Base-by-base conservation (phyloP, 1,140 invertebrate genomes). In the Hermatobates lingyangjiaoensis region DNA sequence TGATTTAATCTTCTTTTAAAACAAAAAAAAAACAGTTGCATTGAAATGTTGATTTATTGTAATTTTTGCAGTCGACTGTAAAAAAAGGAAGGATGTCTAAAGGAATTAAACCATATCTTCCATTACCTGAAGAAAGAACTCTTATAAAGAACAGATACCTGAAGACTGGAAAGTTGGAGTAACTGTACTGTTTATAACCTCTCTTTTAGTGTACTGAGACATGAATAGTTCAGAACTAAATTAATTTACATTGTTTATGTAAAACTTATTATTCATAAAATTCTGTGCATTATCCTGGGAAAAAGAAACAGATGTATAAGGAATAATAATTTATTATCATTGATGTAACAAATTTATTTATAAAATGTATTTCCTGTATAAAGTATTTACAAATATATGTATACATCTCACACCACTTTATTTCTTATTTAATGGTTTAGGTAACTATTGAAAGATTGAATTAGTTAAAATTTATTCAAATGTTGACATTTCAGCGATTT, bases 131-230 rank as follows among this genome's bases (percentile, higher is more conserved):
- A 27, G 50, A 51, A 20, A 45, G 50, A 25, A 2, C 4, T 15
- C 21, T 30, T 25, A 51, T 51, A 3, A 51, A 51, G 25, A 27
- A 39, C 15, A 51, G 34, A 45, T 51, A 23, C n/a, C n/a, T 45
- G 14, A n/a, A 38, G 30, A 51, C 50, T 25, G 50, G 50, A 26
- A 20, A 42, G 3, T 18, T 51, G 27, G 39, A 51, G 18, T 23
- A 23, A 4, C 21, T 27, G 5, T 15, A 14, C 7, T 7, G 7
- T 44, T 20, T n/a, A 20, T 34, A 10, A 34, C n/a, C 30, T 34
- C 30, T 34, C n/a, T 34, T 34, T 34, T 10, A 10, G 30, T 10
- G n/a, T 34, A n/a, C 7, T 10, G 7, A 34, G 7, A 34, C n/a
- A 10, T 34, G 7, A 12, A 7, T 23, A 23, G 7, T 10, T n/a